phyloP scores from a whole-genome alignment of 2,888 invertebrate species.

The Tetheella fluctuosa region DNA sequence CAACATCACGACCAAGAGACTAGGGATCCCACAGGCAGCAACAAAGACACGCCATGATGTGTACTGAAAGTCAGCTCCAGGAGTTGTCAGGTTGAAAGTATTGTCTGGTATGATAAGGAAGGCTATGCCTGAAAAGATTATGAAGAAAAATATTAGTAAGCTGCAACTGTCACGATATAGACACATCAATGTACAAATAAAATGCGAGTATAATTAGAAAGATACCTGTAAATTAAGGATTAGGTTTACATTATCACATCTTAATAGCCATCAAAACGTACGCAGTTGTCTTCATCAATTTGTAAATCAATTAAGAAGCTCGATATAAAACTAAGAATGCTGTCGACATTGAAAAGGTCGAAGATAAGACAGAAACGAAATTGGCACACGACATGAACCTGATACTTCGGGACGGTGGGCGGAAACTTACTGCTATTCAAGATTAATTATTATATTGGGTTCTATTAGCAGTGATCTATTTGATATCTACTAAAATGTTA shows the following conservation, averaged over 20 bases:
- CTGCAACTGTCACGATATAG: too few species aligned
- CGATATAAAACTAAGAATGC: conserved; percentile 27
- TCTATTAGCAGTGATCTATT: neutral
- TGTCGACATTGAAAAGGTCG: conserved; percentile 28
- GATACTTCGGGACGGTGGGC: conserved; percentile 19
- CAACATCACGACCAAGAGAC: conserved; percentile 77
- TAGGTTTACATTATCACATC: too few species aligned
- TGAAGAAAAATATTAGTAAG: neutral
- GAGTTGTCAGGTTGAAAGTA: conserved; percentile 60
- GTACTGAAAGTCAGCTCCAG: conserved; percentile 68
- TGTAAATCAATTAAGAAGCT: neutral
- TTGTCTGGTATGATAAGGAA: conserved; percentile 73
- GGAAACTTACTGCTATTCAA: conserved; percentile 3
- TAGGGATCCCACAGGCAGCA: conserved; percentile 84
- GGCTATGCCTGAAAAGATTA: conserved; percentile 65
- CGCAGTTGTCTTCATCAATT: neutral
- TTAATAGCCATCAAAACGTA: neutral
- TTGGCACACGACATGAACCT: conserved; percentile 29
- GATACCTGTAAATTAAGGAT: too few species aligned
- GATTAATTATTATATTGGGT: conserved; percentile 6
- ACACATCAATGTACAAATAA: too few species aligned
- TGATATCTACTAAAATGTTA: neutral
- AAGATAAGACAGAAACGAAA: conserved; percentile 20
- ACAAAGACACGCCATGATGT: conserved; percentile 87
- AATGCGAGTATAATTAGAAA: too few species aligned